Conservation (phyloP, 2,888 invertebrate genomes). For the Uloborus plumipes region DNA sequence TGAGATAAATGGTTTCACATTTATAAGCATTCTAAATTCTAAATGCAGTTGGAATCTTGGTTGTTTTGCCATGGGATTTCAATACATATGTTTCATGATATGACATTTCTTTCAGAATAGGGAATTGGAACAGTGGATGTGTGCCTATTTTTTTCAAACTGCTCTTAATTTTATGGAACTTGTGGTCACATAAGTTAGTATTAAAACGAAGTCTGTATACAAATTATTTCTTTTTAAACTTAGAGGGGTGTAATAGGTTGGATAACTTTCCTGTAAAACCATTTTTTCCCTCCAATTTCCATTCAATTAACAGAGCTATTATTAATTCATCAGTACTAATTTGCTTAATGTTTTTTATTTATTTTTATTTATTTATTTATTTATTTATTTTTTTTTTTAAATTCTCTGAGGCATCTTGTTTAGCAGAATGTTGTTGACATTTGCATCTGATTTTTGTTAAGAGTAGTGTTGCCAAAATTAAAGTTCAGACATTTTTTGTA, state of each 20-base stretch:
- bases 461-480: too few species aligned
- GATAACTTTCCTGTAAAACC: neutral
- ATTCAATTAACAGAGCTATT: too few species aligned
- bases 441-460: too few species aligned
- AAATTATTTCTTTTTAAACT: conserved; percentile 49
- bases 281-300: too few species aligned
- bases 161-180: conserved; percentile 58
- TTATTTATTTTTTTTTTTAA: too few species aligned
- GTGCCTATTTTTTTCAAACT: conserved; percentile 61
- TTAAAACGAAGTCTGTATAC: conserved; percentile 62
- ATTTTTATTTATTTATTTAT: too few species aligned
- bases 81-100: conserved; percentile 45
- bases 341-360: too few species aligned
- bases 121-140: conserved; percentile 49
- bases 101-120: conserved; percentile 63
- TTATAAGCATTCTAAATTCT: conserved; percentile 7
- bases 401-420: too few species aligned
- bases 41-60: too few species aligned
- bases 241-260: conserved; percentile 30
- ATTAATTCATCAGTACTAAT: too few species aligned
- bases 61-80: conserved; percentile 40
- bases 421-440: too few species aligned
- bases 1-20: conserved; percentile 18
- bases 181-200: conserved; percentile 63
- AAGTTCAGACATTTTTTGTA: too few species aligned